phyloP scores from a whole-genome alignment of 2,113 vertebrate genomes.

The Cygnus atratus region DNA sequence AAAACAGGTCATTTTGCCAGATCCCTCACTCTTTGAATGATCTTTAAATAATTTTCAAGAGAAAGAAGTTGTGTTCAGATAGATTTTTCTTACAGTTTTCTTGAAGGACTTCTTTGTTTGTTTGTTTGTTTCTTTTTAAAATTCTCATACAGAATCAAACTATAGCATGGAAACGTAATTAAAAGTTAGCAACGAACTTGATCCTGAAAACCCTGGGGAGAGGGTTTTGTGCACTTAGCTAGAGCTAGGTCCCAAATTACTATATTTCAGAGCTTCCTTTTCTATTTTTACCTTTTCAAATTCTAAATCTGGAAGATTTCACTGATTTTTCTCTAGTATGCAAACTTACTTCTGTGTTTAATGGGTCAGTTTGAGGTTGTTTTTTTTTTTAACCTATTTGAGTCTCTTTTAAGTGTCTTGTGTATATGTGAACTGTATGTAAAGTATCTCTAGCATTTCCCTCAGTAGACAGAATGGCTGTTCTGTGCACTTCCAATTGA shows the following conservation, averaged over 20 bases:
- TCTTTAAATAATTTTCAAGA: constrained; percentile 54
- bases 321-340: background rate
- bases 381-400: background rate
- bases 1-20: constrained; percentile 40
- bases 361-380: background rate
- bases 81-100: background rate
- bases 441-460: background rate
- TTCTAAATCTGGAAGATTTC: background rate
- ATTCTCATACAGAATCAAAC: background rate
- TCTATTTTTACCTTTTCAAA: background rate
- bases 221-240: background rate
- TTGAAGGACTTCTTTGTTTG: background rate
- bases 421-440: background rate
- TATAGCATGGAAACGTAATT: background rate
- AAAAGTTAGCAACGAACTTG: background rate
- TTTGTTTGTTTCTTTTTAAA: background rate
- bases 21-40: constrained; percentile 41
- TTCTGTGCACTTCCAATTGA: background rate
- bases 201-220: background rate
- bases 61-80: background rate
- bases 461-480: background rate
- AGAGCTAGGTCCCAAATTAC: background rate
- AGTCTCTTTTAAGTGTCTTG: background rate
- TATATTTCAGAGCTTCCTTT: background rate
- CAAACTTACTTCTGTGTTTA: background rate